Conservation (phyloP, 2,113 vertebrate species). For the Dasyornis broadbenti region DNA sequence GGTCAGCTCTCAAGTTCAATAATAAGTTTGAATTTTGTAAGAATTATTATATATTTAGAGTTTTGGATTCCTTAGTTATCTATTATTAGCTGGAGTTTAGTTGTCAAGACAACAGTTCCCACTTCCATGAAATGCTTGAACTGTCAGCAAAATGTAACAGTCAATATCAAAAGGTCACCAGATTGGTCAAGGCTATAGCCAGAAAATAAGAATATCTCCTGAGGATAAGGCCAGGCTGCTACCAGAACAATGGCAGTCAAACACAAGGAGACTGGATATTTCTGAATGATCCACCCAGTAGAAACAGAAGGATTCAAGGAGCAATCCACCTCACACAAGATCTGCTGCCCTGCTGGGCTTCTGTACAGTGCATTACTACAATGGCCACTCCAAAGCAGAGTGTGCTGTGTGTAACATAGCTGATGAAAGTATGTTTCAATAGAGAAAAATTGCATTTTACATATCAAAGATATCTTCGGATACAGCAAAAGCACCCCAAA, state of each 20-base stretch:
- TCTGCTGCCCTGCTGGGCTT: neutral
- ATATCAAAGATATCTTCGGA: neutral
- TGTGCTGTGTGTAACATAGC: fast-evolving
- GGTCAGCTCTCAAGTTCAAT: neutral
- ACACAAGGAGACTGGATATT: neutral
- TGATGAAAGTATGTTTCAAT: fast-evolving
- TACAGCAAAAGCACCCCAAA: neutral
- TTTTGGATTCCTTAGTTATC: slow-evolving; percentile 22
- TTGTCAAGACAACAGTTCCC: slow-evolving; percentile 60
- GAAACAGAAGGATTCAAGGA: neutral
- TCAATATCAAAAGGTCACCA: neutral
- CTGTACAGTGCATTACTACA: neutral
- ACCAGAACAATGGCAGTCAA: neutral
- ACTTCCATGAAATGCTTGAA: slow-evolving; percentile 13
- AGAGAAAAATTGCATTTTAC: neutral
- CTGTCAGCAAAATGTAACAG: neutral
- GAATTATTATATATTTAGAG: slow-evolving; percentile 3
- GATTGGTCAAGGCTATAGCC: neutral
- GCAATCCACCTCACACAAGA: neutral
- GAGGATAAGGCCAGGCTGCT: neutral
- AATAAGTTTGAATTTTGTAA: neutral
- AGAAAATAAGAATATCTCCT: neutral
- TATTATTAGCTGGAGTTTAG: slow-evolving; percentile 50
- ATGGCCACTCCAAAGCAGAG: neutral
- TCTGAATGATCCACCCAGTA: neutral